Evolutionary conservation across 2,888 invertebrate genomes (phyloP), one percentile per base, ranked within the genome.

Genomic region (Selenia dentaria): DNA sequence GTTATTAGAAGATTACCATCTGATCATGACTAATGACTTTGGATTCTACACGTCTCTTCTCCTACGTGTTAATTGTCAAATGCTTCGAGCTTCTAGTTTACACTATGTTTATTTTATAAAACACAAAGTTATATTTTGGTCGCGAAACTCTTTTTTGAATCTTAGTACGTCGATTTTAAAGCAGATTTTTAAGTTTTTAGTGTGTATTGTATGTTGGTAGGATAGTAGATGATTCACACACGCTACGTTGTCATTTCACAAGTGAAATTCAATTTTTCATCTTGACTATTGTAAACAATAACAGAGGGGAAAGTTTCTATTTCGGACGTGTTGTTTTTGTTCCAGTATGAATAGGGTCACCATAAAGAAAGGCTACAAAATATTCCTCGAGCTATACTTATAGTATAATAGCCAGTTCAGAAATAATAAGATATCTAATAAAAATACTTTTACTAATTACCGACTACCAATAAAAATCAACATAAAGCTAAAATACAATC

Each of bases 21-120:
- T 74, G 80, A 83, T 85, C 80, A 84, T 83, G 86, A 89, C 82
- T 86, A 88, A 89, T 87, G 83, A 79, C 74, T 64, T 70, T 70
- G 65, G 70, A 74, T 71, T 73, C 72, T 68, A 68, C 64, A 44
- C 31, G 63, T 68, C 69, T 70, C 67, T 67, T 64, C 63, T 74
- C 70, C 70, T 77, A 76, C 70, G 79, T 83, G 84, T 85, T 88
- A 87, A 87, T 86, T 83, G 82, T 83, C 67, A 75, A 79, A 79
- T 75, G 72, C 73, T 74, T 66, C 80, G 66, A 71, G 70, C 73
- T 42, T 83, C 83, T 83, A 86, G 82, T 86, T 86, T 79, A 85
- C 86, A 76, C 74, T 71, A 64, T 84, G 82, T 87, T 85, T 83
- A 80, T 84, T 86, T 80, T 79, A 79, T 71, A 64, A 67, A 55